Evolutionary conservation across 1,140 invertebrate genomes (phyloP).

Genomic region (Hetaerina americana): DNA sequence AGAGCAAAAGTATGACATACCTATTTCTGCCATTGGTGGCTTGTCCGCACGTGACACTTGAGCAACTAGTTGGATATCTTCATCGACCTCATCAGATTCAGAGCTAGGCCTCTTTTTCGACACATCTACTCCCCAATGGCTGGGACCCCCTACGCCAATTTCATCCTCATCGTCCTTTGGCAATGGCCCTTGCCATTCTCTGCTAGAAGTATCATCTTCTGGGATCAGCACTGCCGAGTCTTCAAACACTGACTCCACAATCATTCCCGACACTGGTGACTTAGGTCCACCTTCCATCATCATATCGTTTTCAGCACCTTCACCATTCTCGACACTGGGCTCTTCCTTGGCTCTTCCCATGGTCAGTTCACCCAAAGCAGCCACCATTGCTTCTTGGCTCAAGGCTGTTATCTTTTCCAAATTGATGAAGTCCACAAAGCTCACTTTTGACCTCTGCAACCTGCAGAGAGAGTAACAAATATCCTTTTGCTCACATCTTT

Average conservation of each 20-base stretch:
- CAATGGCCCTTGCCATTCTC: no score
- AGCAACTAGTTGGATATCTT: constrained; percentile 24
- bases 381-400: neutral
- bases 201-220: neutral
- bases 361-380: neutral
- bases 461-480: no score
- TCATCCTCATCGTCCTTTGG: neutral
- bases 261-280: no score
- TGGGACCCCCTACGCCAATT: constrained; percentile 25
- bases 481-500: no score
- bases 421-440: neutral
- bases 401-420: neutral
- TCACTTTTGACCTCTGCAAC: neutral
- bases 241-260: neutral
- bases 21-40: constrained; percentile 25
- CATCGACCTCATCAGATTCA: constrained; percentile 23
- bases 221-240: neutral
- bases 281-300: no score
- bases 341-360: no score
- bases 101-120: constrained; percentile 27
- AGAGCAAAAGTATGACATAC: no score
- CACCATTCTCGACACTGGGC: neutral
- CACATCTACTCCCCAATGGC: constrained; percentile 25
- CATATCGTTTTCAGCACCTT: neutral
- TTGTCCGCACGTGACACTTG: constrained; percentile 21